These are phyloP conservation scores for Odontesthes bonariensis DNA, from an alignment of 2,113 vertebrate genomes.

Conservation along the genomic window DNA sequence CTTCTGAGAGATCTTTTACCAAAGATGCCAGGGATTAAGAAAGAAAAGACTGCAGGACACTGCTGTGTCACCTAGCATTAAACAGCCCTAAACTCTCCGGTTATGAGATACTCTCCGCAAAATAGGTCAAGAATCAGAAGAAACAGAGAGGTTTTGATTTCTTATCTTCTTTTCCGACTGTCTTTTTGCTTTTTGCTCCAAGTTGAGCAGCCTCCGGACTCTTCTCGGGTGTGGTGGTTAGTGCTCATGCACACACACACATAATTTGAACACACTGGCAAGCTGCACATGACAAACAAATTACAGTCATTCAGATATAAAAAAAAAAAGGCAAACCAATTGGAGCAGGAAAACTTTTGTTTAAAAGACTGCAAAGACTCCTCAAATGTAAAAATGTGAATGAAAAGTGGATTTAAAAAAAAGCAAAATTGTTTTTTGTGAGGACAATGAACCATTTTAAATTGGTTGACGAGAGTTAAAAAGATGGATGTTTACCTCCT, in stretches of 20 bases:
- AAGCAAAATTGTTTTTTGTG: no score
- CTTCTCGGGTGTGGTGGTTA: neutral
- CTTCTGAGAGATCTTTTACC: slow-evolving; percentile 78
- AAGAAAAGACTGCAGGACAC: slow-evolving; percentile 74
- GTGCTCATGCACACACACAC: neutral
- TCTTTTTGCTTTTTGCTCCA: neutral
- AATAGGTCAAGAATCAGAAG: slow-evolving; percentile 75
- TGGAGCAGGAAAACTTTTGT: neutral
- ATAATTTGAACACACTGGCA: neutral
- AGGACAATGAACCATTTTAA: no score
- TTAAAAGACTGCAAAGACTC: no score
- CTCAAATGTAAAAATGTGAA: no score
- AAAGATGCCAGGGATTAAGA: slow-evolving; percentile 77
- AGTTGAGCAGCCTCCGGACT: slow-evolving; percentile 33
- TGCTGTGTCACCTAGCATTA: slow-evolving; percentile 81
- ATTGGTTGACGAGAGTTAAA: no score
- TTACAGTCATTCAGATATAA: neutral
- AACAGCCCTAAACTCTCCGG: slow-evolving; percentile 75
- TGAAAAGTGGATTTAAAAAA: no score
- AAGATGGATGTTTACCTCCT: no score
- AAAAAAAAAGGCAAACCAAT: no score
- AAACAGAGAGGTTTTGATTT: slow-evolving; percentile 36
- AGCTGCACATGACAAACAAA: neutral
- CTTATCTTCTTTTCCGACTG: slow-evolving; percentile 8
- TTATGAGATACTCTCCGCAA: slow-evolving; percentile 80